A percentile compares a stretch with the other conserved stretches of the same genome.
Conservation (phyloP, 2,888 invertebrate species). For the Drosophila rellima region DNA sequence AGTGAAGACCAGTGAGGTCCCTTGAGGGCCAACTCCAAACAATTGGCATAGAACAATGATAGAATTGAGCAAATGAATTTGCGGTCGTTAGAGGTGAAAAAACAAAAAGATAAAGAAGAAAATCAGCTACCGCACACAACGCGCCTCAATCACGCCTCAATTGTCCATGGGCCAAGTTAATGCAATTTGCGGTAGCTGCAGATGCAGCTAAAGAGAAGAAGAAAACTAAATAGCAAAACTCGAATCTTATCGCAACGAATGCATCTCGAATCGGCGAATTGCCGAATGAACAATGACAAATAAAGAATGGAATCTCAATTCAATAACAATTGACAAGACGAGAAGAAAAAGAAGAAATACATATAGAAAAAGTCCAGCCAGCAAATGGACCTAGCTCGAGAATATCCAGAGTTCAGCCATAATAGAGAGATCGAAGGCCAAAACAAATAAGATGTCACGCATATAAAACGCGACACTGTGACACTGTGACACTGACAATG, state of each 20-base stretch:
- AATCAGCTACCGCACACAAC: constrained; percentile 70
- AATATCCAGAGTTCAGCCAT: constrained; percentile 28
- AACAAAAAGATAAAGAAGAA: not conserved
- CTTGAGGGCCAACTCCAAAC: constrained; percentile 32
- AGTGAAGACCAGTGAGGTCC: constrained; percentile 11
- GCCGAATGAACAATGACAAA: constrained; percentile 51
- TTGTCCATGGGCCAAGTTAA: constrained; percentile 67
- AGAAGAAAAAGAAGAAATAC: not conserved
- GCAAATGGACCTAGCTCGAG: not conserved
- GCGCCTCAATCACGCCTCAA: constrained; percentile 77
- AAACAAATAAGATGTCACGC: constrained; percentile 73
- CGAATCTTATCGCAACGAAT: constrained; percentile 54
- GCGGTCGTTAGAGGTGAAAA: constrained; percentile 54
- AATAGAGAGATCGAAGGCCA: constrained; percentile 62
- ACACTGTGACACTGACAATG: constrained; percentile 10
- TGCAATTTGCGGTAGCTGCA: constrained; percentile 68
- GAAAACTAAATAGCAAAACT: constrained; percentile 12
- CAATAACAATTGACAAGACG: constrained; percentile 71
- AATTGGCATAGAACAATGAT: constrained; percentile 55
- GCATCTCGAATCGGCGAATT: constrained; percentile 61
- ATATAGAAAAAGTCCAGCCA: constrained; percentile 14
- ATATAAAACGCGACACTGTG: constrained; percentile 67
- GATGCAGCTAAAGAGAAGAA: constrained; percentile 22
- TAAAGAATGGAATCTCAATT: constrained; percentile 41
- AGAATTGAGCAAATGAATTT: constrained; percentile 46